phyloP scores from a whole-genome alignment of 2,888 invertebrate species.

The Bombyx huttoni region DNA sequence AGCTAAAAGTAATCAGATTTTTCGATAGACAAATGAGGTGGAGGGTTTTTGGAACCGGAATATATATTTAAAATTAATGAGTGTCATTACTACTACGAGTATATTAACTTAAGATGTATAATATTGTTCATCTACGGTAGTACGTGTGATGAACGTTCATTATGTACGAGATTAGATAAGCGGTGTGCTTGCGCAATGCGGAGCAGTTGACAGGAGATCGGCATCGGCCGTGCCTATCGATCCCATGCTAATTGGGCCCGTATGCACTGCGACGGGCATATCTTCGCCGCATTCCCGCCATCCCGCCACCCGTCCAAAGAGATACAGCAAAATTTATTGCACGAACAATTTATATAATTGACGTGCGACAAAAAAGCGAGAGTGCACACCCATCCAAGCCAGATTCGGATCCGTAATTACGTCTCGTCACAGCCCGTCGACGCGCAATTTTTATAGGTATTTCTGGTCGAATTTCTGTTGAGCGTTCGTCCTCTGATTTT shows the following conservation, averaged over 20 bases:
- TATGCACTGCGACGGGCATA: slow-evolving; percentile 42
- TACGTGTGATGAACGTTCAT: too few species aligned
- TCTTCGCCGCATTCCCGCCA: slow-evolving; percentile 49
- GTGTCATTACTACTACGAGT: too few species aligned
- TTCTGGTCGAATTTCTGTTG: slow-evolving; percentile 57
- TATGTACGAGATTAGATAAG: slow-evolving; percentile 58
- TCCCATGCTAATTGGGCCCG: slow-evolving; percentile 69
- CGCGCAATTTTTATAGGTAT: slow-evolving; percentile 46
- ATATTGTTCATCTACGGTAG: neutral
- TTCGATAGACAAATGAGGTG: too few species aligned
- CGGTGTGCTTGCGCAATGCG: slow-evolving; percentile 48
- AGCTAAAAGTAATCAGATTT: too few species aligned
- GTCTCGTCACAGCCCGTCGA: slow-evolving; percentile 35
- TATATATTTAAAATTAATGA: too few species aligned
- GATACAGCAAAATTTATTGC: slow-evolving; percentile 71
- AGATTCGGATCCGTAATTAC: slow-evolving; percentile 57
- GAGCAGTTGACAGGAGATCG: slow-evolving; percentile 56
- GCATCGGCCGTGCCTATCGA: slow-evolving; percentile 64
- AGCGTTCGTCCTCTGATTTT: slow-evolving; percentile 63
- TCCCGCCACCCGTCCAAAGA: slow-evolving; percentile 47
- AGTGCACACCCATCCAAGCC: slow-evolving; percentile 55
- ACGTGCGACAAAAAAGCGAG: slow-evolving; percentile 66
- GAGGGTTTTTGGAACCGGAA: too few species aligned
- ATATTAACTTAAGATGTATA: too few species aligned
- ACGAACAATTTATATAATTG: slow-evolving; percentile 71